Evolutionary conservation across 1,140 invertebrate species (phyloP), one percentile per base, ranked within the genome.

Genomic region (Pseudomyrmex flavicornis): DNA sequence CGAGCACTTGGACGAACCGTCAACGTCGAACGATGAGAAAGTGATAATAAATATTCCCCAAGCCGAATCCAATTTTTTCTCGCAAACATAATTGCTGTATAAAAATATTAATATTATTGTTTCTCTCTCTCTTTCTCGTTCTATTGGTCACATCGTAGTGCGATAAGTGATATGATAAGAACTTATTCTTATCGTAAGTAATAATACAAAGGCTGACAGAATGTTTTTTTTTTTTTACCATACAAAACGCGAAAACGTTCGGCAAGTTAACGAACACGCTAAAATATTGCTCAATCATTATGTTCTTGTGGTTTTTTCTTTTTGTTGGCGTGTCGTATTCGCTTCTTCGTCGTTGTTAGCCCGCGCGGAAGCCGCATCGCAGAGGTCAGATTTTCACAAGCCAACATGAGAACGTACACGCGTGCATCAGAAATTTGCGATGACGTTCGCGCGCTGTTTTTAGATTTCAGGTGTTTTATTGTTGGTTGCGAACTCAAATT

Each of bases 21-120:
- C 83, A 52, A 72, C 68, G 35, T 72, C 83, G 35, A 17, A 69
- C 20, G 83, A 84, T 2, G 76, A 84, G 59, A 84, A 84, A 82
- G 69, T 84, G 44, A 66, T 84, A 5, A 84, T 79, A 61, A 68
- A 69, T 26, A 50, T 69, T 1, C 8, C 73, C 10, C 20, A 79
- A 4, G 1, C n/a, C 35, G 35, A 4, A 4, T 61, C 68, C 62
- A 80, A 82, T 72, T 48, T 9, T 4, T 56, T n/a, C 13, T 20
- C 22, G n/a, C 1, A 15, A 5, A 2, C 13, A 17, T 26, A 2
- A 65, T 35, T 3, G 3, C 46, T 59, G n/a, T 13, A 13, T 48
- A 20, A 66, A 66, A 77, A 65, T 66, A 50, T 65, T 8, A 22
- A 52, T 7, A n/a, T 75, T 7, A 48, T 62, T 10, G 17, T 20